Evolutionary conservation across 2,797 vertebrate species (phyloP).

Genomic region (Melanotaenia maccullochi): DNA sequence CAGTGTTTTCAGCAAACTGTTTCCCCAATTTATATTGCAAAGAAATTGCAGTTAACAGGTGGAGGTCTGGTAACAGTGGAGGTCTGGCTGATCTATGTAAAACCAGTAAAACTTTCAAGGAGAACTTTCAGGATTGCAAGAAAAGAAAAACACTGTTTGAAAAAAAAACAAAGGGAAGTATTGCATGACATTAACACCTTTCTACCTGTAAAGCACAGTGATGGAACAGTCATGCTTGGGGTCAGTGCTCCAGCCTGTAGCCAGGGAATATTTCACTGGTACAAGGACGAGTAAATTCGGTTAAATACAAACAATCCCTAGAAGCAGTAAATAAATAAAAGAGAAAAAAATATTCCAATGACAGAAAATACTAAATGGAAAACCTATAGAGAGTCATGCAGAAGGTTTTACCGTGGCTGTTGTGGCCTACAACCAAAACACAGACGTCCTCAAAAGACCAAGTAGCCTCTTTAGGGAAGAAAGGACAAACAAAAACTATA

Average conservation of each 20-base stretch:
- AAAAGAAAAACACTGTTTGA: not conserved
- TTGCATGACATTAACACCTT: not conserved
- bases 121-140: not conserved
- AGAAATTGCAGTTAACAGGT: not conserved
- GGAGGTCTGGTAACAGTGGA: not conserved
- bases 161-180: not conserved
- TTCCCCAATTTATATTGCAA: not conserved
- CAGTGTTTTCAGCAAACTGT: not conserved
- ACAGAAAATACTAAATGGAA: not conserved
- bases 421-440: not conserved
- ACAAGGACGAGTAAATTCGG: not conserved
- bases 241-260: not conserved
- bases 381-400: not conserved
- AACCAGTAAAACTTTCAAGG: not conserved
- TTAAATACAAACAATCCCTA: not conserved
- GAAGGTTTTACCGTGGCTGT: not conserved
- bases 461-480: no score
- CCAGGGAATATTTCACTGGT: constrained; percentile 1
- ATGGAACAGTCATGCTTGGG: not conserved
- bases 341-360: not conserved
- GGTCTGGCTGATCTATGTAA: not conserved
- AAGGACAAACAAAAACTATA: not conserved
- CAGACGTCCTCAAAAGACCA: no score
- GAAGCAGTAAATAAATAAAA: not conserved
- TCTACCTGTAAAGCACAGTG: not conserved